Base-by-base conservation (phyloP, 2,113 vertebrate species). In the Alosa alosa region DNA sequence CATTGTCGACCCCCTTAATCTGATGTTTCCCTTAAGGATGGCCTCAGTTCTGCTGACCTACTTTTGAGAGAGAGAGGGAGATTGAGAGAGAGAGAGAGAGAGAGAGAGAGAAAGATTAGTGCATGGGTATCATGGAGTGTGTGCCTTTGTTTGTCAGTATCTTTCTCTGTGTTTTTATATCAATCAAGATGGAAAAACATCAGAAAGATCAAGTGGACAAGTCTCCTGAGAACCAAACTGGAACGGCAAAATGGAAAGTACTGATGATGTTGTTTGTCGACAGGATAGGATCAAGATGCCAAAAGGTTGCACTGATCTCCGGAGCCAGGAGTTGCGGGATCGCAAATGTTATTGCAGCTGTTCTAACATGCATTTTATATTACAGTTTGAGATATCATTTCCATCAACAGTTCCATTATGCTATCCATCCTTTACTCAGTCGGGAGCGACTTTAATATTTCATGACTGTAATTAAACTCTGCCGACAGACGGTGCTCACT, bases 21-120 rank as follows among this genome's bases (percentile, higher is more conserved):
- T 31, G 4, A 31, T 36, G 64, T 10, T n/a, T 55, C 88, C 92
- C 90, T 88, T 25, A 87, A 91, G 86, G 84, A 91, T 89, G 91
- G 87, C 86, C 89, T 89, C 86, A 91, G 90, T 87, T 89, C 89
- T 72, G 15, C 89, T 94, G 94, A 94, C 93, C 94, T 94, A 94
- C 84, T 86, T 88, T 84, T 82, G 18, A 49, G 49, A 44, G 41
- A 44, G 72, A 49, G 47, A 49, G 46, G 10, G 46, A 7, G 46
- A 47, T 11, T 7, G 46, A 9, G 7, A 47, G 46, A 47, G 46
- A 47, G 47, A 1, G 47, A 49, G 47, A 49, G 8, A 49, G 47
- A 49, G 47, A 44, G 41, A 44, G 4, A 44, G 41, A 44, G 41
- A 44, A 44, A 44, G 41, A 44, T 44, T 44, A 4, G 41, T 44